phyloP scores from a whole-genome alignment of 2,113 vertebrate genomes.

The Orientallactaga bullata region DNA sequence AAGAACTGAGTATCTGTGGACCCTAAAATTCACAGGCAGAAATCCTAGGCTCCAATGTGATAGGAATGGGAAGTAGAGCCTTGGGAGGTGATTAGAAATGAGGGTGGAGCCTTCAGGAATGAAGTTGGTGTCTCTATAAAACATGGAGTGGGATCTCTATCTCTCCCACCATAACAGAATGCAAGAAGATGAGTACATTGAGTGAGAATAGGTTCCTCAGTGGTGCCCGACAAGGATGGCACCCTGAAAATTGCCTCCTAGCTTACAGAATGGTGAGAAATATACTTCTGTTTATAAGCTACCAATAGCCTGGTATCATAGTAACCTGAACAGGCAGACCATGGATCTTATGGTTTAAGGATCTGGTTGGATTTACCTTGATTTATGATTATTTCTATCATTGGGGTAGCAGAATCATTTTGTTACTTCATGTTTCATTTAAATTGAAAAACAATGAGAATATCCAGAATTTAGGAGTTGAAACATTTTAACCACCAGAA shows the following conservation, averaged over 20 bases:
- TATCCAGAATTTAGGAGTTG: background rate
- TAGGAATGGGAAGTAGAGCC: background rate
- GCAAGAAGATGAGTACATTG: background rate
- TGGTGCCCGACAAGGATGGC: background rate
- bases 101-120: background rate
- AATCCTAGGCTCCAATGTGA: background rate
- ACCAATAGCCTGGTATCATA: background rate
- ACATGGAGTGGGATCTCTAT: background rate
- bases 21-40: background rate
- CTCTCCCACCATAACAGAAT: background rate
- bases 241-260: background rate
- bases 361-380: too few species aligned
- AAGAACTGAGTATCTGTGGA: background rate
- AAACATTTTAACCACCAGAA: background rate
- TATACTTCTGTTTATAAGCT: background rate
- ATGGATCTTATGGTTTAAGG: background rate
- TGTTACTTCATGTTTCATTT: background rate
- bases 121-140: background rate
- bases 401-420: background rate
- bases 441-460: slow-evolving; percentile 1
- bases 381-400: slow-evolving; percentile 10
- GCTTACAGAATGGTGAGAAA: background rate
- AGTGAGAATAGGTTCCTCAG: background rate
- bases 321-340: background rate
- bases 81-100: background rate